Percentiles rank a stretch among this genome's conserved stretches.
Evolutionary conservation across 1,140 invertebrate species (phyloP).

Genomic region (Zaprionus kolodkinae): DNA sequence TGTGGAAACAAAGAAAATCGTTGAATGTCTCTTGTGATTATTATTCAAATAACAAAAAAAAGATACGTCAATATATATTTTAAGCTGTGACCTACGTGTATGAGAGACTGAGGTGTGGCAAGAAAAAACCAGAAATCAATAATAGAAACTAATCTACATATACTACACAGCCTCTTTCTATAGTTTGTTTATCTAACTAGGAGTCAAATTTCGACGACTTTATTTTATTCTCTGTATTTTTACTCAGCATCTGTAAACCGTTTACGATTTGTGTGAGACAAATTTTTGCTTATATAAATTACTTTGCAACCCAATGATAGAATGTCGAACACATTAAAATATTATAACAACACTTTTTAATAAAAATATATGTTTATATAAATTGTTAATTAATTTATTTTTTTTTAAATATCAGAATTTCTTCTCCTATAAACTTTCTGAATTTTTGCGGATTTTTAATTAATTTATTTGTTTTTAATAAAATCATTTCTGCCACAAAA

Average conservation of each 20-base stretch:
- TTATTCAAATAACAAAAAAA: not conserved
- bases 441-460: not conserved
- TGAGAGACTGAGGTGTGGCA: not conserved
- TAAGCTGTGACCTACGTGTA: not conserved
- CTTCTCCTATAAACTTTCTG: not conserved
- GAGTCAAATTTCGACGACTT: not conserved
- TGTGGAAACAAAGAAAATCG: not conserved
- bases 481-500: no score
- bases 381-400: no score
- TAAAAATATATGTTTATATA: no score
- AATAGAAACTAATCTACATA: slow-evolving; percentile 2
- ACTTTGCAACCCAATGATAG: no score
- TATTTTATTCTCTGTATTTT: no score
- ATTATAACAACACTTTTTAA: no score
- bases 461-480: not conserved
- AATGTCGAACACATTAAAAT: no score
- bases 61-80: not conserved
- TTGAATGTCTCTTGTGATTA: not conserved
- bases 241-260: no score
- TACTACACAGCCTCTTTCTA: not conserved
- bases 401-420: not conserved
- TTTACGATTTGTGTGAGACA: no score
- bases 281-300: no score
- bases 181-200: not conserved
- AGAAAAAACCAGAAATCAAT: not conserved